Conservation (phyloP, 2,797 vertebrate species). For the Thaleichthys pacificus region DNA sequence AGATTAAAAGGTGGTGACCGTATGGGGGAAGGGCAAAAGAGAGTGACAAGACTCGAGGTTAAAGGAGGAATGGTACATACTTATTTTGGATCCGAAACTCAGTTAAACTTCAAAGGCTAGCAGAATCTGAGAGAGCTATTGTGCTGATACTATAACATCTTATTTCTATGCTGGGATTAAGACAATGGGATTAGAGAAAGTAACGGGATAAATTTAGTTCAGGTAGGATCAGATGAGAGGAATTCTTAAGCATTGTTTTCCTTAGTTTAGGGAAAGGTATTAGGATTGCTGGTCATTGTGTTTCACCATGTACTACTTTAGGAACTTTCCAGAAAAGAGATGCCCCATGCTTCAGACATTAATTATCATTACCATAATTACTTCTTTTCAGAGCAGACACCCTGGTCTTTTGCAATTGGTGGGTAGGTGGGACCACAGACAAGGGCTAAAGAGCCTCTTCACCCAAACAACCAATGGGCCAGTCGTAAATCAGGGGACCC, state of each 20-base stretch:
- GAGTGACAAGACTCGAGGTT: not conserved
- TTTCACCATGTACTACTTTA: slow-evolving; percentile 44
- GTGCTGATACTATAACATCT: slow-evolving; percentile 62
- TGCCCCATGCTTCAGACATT: slow-evolving; percentile 55
- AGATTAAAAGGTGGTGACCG: slow-evolving; percentile 3
- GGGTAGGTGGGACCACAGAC: slow-evolving; percentile 41
- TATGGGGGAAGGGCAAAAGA: not conserved
- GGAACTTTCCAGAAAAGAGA: slow-evolving; percentile 40
- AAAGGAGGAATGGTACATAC: not conserved
- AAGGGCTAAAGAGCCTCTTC: slow-evolving; percentile 37
- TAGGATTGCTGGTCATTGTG: slow-evolving; percentile 37
- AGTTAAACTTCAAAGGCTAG: slow-evolving; percentile 44
- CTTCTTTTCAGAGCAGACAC: slow-evolving; percentile 58
- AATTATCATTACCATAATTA: slow-evolving; percentile 67
- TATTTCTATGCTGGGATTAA: slow-evolving; percentile 62
- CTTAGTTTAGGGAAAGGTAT: slow-evolving; percentile 33
- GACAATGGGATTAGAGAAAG: slow-evolving; percentile 69
- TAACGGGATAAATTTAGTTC: slow-evolving; percentile 66
- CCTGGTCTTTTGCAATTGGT: slow-evolving; percentile 45
- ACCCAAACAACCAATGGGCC: slow-evolving; percentile 55
- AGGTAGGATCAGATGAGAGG: slow-evolving; percentile 57
- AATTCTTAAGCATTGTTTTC: slow-evolving; percentile 60
- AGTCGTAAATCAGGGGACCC: slow-evolving; percentile 72
- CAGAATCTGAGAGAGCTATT: slow-evolving; percentile 54
- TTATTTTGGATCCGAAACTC: slow-evolving; percentile 10